Base-by-base conservation (phyloP, 2,888 invertebrate genomes). In the Sclerodermus sp. region DNA sequence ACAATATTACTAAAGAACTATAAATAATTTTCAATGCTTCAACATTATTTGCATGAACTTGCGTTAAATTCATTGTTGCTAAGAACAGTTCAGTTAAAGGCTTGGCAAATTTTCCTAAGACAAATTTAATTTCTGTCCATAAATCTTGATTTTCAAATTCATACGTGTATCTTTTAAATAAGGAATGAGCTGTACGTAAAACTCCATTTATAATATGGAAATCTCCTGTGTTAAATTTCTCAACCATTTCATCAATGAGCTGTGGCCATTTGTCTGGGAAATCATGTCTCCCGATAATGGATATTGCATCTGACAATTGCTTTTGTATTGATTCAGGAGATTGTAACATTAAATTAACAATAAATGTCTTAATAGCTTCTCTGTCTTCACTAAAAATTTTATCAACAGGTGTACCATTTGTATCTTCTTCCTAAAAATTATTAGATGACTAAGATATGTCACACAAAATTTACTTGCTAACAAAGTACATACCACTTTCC, bases 211-310 rank as follows among this genome's bases (percentile, higher is more conserved):
- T 96, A 0, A 95, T 83, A 74, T 94, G 89, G 76, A 98, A 96
- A 78, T 98, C 95, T 38, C 93, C 89, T 50, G 90, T 88, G 38
- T 85, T 84, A 78, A 98, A 95, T 73, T 96, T 93, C 42, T 89
- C 87, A 10, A 97, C 92, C 91, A 99, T 93, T 76, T 96, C 91
- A 31, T 90, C 85, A 18, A 99, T 89, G 1, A 99, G 84, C 57
- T 89, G 88, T 0, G 93, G 95, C 99, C 99, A 99, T 75, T 95
- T 93, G 55, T 89, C 87, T 0, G 99, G 99, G 75, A 99, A 99
- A 81, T 99, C 99, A 65, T 91, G 87, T 72, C 90, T 89, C n/a
- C 97, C 97, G 52, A 98, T 96, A 18, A 95, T 93, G 62, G 94
- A 92, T 36, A 98, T 91, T 0, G 96, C 95, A 81, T 96, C 96